Evolutionary conservation across 2,113 vertebrate genomes (phyloP).

Genomic region (Mugil cephalus): DNA sequence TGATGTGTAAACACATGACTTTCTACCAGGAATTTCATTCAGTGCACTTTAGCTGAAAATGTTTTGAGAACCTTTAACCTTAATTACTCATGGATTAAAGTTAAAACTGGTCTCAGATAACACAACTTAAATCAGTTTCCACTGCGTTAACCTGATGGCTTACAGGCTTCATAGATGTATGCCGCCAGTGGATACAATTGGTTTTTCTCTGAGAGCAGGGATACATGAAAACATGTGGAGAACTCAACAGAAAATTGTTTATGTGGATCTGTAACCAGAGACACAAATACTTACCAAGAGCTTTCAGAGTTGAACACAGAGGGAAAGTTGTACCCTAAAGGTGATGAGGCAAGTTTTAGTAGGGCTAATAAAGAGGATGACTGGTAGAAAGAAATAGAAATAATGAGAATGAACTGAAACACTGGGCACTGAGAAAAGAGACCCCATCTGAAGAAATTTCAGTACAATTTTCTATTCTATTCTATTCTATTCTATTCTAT

Average conservation of each 20-base stretch:
- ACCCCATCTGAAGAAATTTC: too few species aligned
- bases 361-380: too few species aligned
- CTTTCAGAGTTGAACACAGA: constrained; percentile 56
- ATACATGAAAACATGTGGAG: constrained; percentile 49
- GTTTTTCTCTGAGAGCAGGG: constrained; percentile 31
- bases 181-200: constrained; percentile 26
- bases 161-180: constrained; percentile 49
- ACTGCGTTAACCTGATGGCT: constrained; percentile 61
- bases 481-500: too few species aligned
- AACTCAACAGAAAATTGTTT: constrained; percentile 41
- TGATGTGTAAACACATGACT: too few species aligned
- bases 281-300: constrained; percentile 33
- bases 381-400: too few species aligned
- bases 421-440: too few species aligned
- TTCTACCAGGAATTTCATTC: constrained; percentile 26
- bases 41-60: constrained; percentile 40
- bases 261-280: constrained; percentile 59
- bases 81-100: not conserved
- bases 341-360: too few species aligned
- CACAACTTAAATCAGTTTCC: constrained; percentile 46
- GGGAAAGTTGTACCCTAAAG: constrained; percentile 13
- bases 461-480: too few species aligned
- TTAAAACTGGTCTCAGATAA: constrained; percentile 18
- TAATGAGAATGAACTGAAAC: too few species aligned
- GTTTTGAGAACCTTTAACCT: constrained; percentile 66